Conservation (phyloP, 2,113 vertebrate genomes). For the Oreochromis niloticus region DNA sequence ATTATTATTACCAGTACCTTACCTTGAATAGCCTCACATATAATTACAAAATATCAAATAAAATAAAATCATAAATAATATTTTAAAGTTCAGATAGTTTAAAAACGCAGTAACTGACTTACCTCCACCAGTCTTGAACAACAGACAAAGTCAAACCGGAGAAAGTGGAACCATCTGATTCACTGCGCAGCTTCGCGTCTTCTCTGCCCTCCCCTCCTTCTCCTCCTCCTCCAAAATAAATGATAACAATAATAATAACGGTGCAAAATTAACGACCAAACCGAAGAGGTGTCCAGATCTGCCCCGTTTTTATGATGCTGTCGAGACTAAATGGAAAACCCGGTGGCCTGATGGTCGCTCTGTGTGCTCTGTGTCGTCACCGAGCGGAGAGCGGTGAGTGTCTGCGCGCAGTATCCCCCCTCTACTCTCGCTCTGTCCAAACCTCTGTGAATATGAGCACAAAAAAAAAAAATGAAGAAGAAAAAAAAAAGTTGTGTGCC, state of each 20-base stretch:
- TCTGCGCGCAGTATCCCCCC: neutral
- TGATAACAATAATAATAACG: neutral
- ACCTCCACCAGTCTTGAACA: neutral
- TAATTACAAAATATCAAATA: neutral
- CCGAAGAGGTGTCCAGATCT: neutral
- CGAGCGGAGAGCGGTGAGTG: neutral
- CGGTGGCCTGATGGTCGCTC: neutral
- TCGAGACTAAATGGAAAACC: neutral
- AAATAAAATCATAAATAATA: neutral
- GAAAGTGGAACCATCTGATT: constrained; percentile 10
- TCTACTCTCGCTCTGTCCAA: constrained; percentile 23
- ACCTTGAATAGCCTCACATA: neutral
- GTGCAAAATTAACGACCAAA: neutral
- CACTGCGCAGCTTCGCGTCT: neutral
- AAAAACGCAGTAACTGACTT: neutral
- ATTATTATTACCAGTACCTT: neutral
- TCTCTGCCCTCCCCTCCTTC: neutral
- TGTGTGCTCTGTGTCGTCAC: neutral
- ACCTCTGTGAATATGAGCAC: constrained; percentile 43
- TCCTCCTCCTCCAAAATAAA: neutral
- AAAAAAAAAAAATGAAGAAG: neutral
- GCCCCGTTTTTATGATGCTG: neutral
- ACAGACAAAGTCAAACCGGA: neutral
- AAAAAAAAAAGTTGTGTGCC: constrained; percentile 47
- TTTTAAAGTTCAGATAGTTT: neutral